Conservation (phyloP, 2,797 vertebrate species). For the Carcharodon carcharias region DNA sequence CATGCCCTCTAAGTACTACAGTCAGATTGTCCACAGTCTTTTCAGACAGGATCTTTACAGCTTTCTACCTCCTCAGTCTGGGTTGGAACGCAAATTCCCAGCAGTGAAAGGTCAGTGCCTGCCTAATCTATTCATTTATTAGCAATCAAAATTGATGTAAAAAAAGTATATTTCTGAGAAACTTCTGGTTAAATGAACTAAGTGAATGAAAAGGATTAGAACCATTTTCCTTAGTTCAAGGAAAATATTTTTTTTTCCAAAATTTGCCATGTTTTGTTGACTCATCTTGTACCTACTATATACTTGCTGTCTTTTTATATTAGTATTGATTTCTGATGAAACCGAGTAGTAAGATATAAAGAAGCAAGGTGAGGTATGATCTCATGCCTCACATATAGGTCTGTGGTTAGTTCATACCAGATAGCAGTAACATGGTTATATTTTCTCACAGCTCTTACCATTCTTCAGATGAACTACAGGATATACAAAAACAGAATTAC, state of each 20-base stretch:
- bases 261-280: background rate
- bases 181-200: background rate
- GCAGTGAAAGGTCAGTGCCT: too few species aligned
- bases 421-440: slow-evolving; percentile 15
- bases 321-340: too few species aligned
- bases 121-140: background rate
- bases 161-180: background rate
- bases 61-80: background rate
- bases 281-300: background rate
- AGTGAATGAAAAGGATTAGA: background rate
- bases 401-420: slow-evolving; percentile 20
- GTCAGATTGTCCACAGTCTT: background rate
- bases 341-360: background rate
- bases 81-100: background rate
- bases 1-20: background rate
- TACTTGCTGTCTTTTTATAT: background rate
- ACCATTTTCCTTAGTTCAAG: background rate
- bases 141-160: background rate
- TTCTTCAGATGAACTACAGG: background rate
- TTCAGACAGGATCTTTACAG: background rate
- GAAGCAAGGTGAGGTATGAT: background rate
- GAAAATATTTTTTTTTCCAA: background rate
- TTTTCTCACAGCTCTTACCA: background rate
- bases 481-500: too few species aligned
- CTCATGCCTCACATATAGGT: background rate